Percentiles rank a stretch among this genome's conserved stretches.
These are phyloP conservation scores for Aproaerema taeniolella DNA, from an alignment of 2,888 invertebrate species.

Conservation along the genomic window DNA sequence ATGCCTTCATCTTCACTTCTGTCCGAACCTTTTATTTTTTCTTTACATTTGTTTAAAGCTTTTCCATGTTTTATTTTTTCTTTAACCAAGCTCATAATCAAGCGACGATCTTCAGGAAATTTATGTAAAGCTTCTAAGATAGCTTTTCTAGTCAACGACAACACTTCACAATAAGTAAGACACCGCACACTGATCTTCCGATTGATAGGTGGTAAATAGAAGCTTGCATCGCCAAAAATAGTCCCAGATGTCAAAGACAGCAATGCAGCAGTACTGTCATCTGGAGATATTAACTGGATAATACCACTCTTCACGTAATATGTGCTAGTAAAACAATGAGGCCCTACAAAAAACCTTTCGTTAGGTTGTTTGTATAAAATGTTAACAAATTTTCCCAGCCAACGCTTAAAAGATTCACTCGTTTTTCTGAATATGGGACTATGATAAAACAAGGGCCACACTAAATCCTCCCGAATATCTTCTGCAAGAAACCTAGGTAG, in stretches of 20 bases:
- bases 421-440: constrained; percentile 51
- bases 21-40: constrained; percentile 40
- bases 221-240: constrained; percentile 52
- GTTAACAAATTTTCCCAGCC: constrained; percentile 38
- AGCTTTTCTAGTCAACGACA: constrained; percentile 33
- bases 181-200: constrained; percentile 40
- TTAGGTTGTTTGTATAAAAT: constrained; percentile 51
- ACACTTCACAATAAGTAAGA: constrained; percentile 54
- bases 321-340: constrained; percentile 34
- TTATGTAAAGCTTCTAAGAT: constrained; percentile 41
- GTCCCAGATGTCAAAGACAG: constrained; percentile 54
- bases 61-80: constrained; percentile 48
- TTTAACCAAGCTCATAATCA: constrained; percentile 33
- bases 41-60: constrained; percentile 43
- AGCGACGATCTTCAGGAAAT: constrained; percentile 42
- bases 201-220: constrained; percentile 36
- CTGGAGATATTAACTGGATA: constrained; percentile 49
- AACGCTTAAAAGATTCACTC: constrained; percentile 40
- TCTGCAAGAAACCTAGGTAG: constrained; percentile 47
- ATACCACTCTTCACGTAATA: constrained; percentile 56
- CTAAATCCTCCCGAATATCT: constrained; percentile 46
- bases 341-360: constrained; percentile 45
- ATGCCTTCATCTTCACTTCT: constrained; percentile 56
- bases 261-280: constrained; percentile 50
- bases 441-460: constrained; percentile 54